Percentiles rank a stretch among this genome's conserved stretches.
Conservation (phyloP, 1,140 invertebrate species). For the Pinna nobilis region DNA sequence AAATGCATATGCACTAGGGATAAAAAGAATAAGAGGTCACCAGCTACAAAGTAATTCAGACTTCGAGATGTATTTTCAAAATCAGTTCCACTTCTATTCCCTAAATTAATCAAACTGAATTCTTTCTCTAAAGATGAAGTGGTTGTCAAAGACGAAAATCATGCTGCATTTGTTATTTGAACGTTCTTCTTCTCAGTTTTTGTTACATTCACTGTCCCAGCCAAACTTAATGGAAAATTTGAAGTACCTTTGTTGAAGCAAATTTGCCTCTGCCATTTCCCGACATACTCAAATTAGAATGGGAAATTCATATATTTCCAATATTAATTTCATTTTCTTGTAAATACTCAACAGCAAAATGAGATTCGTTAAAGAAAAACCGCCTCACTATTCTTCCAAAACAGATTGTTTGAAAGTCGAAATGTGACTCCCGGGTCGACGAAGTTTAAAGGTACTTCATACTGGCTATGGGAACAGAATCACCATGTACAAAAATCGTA, state of each 20-base stretch:
- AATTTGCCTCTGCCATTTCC: slow-evolving; percentile 3
- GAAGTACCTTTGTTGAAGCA: slow-evolving; percentile 11
- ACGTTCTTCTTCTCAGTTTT: slow-evolving; percentile 10
- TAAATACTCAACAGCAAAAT: slow-evolving; percentile 17
- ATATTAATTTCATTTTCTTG: slow-evolving; percentile 23
- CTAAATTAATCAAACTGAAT: slow-evolving; percentile 29
- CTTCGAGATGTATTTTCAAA: neutral
- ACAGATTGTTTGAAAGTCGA: slow-evolving; percentile 1
- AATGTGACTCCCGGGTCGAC: slow-evolving; percentile 1
- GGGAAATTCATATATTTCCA: slow-evolving; percentile 26
- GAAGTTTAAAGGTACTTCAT: slow-evolving; percentile 8
- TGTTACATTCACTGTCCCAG: neutral
- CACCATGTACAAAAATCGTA: no score
- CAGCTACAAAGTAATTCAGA: neutral
- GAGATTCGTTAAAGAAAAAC: slow-evolving; percentile 7
- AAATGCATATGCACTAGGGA: neutral
- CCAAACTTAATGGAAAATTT: slow-evolving; percentile 7
- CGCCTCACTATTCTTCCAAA: slow-evolving; percentile 3
- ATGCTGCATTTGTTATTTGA: slow-evolving; percentile 11
- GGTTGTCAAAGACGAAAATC: neutral
- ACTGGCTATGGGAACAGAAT: no score
- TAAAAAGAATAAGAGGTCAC: neutral
- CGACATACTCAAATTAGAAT: slow-evolving; percentile 2
- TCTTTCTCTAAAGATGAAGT: slow-evolving; percentile 9
- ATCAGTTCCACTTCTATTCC: slow-evolving; percentile 3